Evolutionary conservation across 2,113 vertebrate genomes (phyloP).

Genomic region (Coptodon bakossiorum): DNA sequence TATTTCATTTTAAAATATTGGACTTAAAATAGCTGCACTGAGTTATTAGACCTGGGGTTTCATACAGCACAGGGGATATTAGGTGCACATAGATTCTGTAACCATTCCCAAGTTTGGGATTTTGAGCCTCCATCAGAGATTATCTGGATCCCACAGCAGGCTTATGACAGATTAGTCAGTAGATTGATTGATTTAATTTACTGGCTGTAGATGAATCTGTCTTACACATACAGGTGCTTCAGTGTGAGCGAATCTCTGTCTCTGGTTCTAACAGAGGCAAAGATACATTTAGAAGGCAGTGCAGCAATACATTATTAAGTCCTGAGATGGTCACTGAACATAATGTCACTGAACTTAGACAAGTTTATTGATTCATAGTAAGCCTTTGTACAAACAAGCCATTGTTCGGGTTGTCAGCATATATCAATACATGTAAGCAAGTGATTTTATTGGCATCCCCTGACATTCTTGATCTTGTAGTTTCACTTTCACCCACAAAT

Average conservation of each 20-base stretch:
- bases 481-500: conserved; percentile 33
- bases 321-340: conserved; percentile 20
- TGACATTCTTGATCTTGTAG: conserved; percentile 27
- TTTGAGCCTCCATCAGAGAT: conserved; percentile 8
- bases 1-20: background rate
- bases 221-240: background rate
- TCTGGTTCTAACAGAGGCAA: background rate
- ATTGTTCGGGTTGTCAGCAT: conserved; percentile 54
- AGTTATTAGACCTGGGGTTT: background rate
- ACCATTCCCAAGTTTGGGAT: background rate
- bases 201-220: background rate
- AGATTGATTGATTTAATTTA: conserved; percentile 4
- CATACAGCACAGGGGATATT: background rate
- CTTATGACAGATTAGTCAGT: background rate
- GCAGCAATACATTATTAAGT: conserved; percentile 12
- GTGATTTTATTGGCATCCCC: conserved; percentile 25
- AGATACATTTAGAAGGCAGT: background rate
- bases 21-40: background rate
- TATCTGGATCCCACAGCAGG: background rate
- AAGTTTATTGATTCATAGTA: conserved; percentile 56
- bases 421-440: conserved; percentile 51
- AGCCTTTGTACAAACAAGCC: conserved; percentile 63
- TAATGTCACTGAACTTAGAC: conserved; percentile 25
- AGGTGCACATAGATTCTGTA: background rate
- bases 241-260: background rate